Evolutionary conservation across 2,888 invertebrate genomes (phyloP).

Genomic region (Serrognathus titanus): DNA sequence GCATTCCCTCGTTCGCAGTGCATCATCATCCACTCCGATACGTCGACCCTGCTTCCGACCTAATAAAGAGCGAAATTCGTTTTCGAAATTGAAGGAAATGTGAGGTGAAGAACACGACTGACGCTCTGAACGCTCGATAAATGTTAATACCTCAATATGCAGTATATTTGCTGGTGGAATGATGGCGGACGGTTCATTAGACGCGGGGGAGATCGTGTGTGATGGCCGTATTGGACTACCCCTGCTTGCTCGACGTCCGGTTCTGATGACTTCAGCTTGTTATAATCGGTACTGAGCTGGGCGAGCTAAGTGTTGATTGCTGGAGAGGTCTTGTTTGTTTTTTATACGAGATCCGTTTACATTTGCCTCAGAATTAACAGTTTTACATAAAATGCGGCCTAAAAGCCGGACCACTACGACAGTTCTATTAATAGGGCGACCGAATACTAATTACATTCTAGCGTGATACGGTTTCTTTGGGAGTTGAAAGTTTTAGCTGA

Average conservation of each 20-base stretch:
- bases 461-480: no score
- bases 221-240: conserved; percentile 12
- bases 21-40: no score
- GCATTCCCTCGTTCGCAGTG: no score
- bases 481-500: no score
- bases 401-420: no score
- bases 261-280: conserved; percentile 25
- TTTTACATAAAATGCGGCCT: no score
- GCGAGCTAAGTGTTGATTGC: conserved; percentile 26
- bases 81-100: conserved; percentile 19
- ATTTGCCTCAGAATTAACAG: no score
- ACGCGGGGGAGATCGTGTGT: conserved; percentile 25
- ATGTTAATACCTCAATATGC: conserved; percentile 51
- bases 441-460: no score
- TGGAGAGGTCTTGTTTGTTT: not conserved
- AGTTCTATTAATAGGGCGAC: no score
- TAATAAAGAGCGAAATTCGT: conserved; percentile 10
- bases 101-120: conserved; percentile 15
- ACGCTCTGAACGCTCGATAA: conserved; percentile 37
- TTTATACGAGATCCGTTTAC: no score
- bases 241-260: conserved; percentile 19
- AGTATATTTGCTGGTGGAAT: conserved; percentile 45
- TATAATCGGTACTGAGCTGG: conserved; percentile 19
- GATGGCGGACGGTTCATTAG: conserved; percentile 36
- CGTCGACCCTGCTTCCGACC: no score